phyloP scores from a whole-genome alignment of 2,888 invertebrate genomes.

The Heliconius aoede region DNA sequence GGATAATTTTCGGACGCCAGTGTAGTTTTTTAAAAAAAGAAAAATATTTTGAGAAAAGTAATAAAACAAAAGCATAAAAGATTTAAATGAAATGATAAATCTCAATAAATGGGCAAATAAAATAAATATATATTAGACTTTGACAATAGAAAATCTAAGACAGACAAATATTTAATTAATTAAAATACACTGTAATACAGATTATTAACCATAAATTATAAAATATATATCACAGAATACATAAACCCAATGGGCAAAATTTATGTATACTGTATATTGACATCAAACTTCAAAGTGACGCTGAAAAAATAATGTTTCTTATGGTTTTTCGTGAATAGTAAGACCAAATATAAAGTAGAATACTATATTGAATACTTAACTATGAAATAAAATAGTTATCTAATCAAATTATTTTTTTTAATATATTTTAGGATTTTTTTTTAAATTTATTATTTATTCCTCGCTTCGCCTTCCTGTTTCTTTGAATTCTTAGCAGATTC shows the following conservation, averaged over 20 bases:
- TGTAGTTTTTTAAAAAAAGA: conserved; percentile 38
- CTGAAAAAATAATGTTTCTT: not conserved
- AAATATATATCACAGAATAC: not conserved
- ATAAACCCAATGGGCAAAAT: too few species aligned
- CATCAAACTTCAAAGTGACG: not conserved
- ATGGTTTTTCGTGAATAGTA: not conserved
- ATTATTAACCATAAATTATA: conserved; percentile 2
- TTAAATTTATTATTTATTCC: too few species aligned
- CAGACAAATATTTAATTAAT: not conserved
- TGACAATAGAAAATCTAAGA: conserved; percentile 2
- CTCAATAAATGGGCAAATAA: not conserved
- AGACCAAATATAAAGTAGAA: too few species aligned
- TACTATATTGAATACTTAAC: too few species aligned
- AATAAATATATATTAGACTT: conserved; percentile 6
- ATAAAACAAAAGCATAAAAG: not conserved
- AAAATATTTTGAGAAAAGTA: not conserved
- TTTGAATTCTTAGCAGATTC: not conserved
- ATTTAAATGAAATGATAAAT: conserved; percentile 2
- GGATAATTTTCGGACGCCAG: conserved; percentile 79
- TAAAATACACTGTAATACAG: not conserved
- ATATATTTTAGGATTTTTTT: too few species aligned
- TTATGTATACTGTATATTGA: too few species aligned
- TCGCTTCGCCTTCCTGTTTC: too few species aligned
- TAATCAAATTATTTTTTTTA: too few species aligned
- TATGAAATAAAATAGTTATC: too few species aligned